Base-by-base conservation (phyloP, 1,140 invertebrate genomes). In the Thaumatotibia leucotreta region DNA sequence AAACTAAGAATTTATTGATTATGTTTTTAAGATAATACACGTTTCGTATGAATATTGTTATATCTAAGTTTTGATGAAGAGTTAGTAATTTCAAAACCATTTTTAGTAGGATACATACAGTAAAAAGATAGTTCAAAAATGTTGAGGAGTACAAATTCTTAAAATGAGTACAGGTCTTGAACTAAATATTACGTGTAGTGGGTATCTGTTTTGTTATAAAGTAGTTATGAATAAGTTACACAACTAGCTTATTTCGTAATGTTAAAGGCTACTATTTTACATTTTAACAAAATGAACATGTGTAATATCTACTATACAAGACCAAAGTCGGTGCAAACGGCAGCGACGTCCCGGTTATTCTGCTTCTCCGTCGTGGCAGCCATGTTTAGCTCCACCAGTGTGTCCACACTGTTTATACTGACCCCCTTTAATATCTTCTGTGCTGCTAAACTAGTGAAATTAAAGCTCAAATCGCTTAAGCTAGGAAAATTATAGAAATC, bases 341-440 rank as follows among this genome's bases (percentile, higher is more conserved):
- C 84, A 10, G 86, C 85, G 22, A 92, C 89, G 64, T 92, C 91
- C 61, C 90, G 83, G 75, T 95, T 96, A 87, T 95, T 96, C 77
- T 94, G 94, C 74, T 95, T 96, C 77, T 96, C 95, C 9, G 93
- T 92, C 65, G 86, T 92, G 0, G 95, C 95, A 0, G 95, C 95
- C 95, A 97, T 96, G 82, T 97, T 97, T 3, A 97, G 92, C 77
- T 97, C 96, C 0, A 97, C 95, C 49, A 97, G 88, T 1, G 96
- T 97, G 77, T 97, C 96, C n/a, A 97, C 96, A 82, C 96, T 97
- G 75, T 94, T 94, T 24, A 96, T 94, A 84, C 96, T 96, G 65
- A 96, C 93, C 11, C 94, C 94, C 84, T 97, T 96, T 4, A 97
- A 92, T 63, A 97, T 97, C 85, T 97, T 97, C 68, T 97, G 95